Evolutionary conservation across 1,140 invertebrate genomes (phyloP), one percentile per base, ranked within the genome.

Genomic region (Bradysia coprophila): DNA sequence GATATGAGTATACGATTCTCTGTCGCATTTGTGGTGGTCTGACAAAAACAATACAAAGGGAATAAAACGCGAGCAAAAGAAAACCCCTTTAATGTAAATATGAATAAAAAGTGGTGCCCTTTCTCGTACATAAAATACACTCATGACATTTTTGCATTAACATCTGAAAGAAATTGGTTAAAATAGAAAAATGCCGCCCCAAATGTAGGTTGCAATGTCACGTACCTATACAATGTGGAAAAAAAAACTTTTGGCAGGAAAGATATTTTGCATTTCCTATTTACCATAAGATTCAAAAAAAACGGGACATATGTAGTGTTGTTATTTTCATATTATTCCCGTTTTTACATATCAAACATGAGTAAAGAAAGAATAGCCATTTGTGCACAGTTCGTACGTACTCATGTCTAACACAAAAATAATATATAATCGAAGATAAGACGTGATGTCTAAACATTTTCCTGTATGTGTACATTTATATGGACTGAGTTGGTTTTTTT

Each of bases 391-490:
- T 38, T 38, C 21, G 36, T 37, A 18, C 34, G 15, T 37, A 15
- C 6, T 8, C 6, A 37, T 8, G 8, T 38, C 10, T 38, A 15
- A 3, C 2, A 5, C 11, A 19, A 38, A 38, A 15, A 13, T 37
- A 18, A 38, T 20, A 19, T 20, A 38, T 18, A 16, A n/a, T 38
- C 13, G 13, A 38, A 40, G 21, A 40, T 40, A 40, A 40, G 21
- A 40, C 39, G 39, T 40, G 39, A 40, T 23, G 39, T 22, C 39
- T 21, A 40, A 40, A 40, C 24, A 40, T 40, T 40, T 13, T 22
- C 39, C n/a, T 20, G 21, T 40, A 21, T 40, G 18, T 38, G 37
- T 38, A 16, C n/a, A n/a, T n/a, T n/a, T n/a, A n/a, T n/a, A n/a
- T n/a, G n/a, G n/a, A n/a, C n/a, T n/a, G 21, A 21, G 21, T 21